Evolutionary conservation across 2,113 vertebrate species (phyloP).

Genomic region (Ciconia boyciana): DNA sequence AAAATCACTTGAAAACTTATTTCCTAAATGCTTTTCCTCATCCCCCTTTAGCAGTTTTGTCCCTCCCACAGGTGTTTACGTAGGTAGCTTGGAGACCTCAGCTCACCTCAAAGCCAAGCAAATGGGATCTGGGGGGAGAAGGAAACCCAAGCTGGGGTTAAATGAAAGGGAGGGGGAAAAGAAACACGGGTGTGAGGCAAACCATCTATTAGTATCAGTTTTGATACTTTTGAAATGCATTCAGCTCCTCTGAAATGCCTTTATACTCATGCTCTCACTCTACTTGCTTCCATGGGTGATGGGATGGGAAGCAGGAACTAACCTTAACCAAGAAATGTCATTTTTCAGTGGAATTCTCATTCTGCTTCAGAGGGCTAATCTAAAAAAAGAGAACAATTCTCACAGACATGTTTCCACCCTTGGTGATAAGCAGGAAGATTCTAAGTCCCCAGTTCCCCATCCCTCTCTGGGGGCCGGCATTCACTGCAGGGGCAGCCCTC

Average conservation of each 20-base stretch:
- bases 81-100: neutral
- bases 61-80: neutral
- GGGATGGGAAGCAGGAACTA: neutral
- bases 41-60: neutral
- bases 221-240: neutral
- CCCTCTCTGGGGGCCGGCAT: neutral
- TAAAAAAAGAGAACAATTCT: neutral
- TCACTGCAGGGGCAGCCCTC: neutral
- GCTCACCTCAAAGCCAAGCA: neutral
- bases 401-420: neutral
- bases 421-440: neutral
- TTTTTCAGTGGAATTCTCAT: neutral
- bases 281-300: neutral
- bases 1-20: neutral
- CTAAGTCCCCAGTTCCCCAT: neutral
- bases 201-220: neutral
- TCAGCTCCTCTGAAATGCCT: neutral
- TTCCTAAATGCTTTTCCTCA: neutral
- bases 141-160: neutral
- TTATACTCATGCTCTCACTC: neutral
- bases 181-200: neutral
- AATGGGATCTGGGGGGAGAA: neutral
- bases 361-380: neutral
- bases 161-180: neutral
- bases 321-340: neutral